Base-by-base conservation (phyloP, 2,797 vertebrate species). In the Euphonia xanthogaster region DNA sequence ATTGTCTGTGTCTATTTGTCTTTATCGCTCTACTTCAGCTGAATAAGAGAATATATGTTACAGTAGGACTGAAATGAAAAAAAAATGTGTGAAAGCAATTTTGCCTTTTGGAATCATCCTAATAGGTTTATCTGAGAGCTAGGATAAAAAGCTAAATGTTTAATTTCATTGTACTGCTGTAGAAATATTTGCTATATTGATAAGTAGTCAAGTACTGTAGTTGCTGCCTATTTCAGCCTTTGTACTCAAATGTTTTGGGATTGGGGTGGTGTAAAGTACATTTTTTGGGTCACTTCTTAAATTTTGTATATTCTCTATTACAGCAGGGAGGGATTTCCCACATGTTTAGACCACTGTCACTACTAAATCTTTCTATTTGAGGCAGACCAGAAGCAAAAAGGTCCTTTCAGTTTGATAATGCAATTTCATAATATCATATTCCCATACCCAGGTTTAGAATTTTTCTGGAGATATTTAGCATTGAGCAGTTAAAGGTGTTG, bases 1-100 rank as follows among this genome's bases (percentile, higher is more conserved):
- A 1, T 61, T 77, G 23, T 50, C 79, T 1, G 0, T 53, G 12
- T n/a, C 16, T 9, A 0, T 73, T 80, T 77, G n/a, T 61, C 13
- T 72, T 58, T 66, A 27, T 76, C 0, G 0, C 5, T 70, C 27
- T 40, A 4, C 30, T 58, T n/a, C 62, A 30, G 27, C 37, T 82
- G 45, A 76, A 47, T 53, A 25, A 70, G 54, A 21, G 31, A 48
- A 40, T 84, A 5, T 17, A 17, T 44, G 35, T 79, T 53, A 30
- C 18, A 35, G 27, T 3, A 63, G 19, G 33, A 55, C 24, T 42
- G 35, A 60, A 72, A n/a, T 30, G 2, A 23, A 71, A 83, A 39
- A 39, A 72, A 70, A 30, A 18, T 3, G 2, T 15, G 9, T 30
- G 24, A 72, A 74, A 78, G 7, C 28, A 35, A 9, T 80, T 88